Conservation (phyloP, 2,113 vertebrate genomes). For the Colossoma macropomum region DNA sequence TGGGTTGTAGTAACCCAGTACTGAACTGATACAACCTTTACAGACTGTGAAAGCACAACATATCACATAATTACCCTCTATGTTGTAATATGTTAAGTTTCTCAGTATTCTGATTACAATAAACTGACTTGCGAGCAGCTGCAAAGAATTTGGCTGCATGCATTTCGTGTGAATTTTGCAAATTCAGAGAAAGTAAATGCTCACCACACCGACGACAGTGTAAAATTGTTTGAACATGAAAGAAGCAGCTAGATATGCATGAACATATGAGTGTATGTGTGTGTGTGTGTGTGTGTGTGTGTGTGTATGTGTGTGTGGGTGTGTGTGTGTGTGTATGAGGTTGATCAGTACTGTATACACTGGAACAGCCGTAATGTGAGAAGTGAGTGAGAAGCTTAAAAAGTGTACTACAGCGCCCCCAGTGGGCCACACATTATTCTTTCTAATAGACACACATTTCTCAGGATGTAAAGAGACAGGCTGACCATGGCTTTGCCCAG, state of each 20-base stretch:
- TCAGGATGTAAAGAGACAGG: neutral
- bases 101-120: neutral
- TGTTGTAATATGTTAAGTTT: too few relatives aligned
- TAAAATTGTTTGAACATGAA: conserved; percentile 26
- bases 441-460: neutral
- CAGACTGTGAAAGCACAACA: neutral
- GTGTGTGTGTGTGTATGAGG: conserved; percentile 26
- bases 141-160: neutral
- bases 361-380: conserved; percentile 30
- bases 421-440: conserved; percentile 1
- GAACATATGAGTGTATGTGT: conserved; percentile 8
- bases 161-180: conserved; percentile 7
- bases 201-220: conserved; percentile 29
- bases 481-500: neutral
- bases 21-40: neutral
- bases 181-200: conserved; percentile 48
- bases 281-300: conserved; percentile 52
- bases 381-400: conserved; percentile 34
- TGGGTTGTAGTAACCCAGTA: too few relatives aligned
- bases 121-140: neutral
- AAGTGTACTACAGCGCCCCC: conserved; percentile 54
- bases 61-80: neutral
- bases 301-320: conserved; percentile 26
- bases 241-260: conserved; percentile 15
- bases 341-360: conserved; percentile 62